Evolutionary conservation across 2,113 vertebrate species (phyloP).

Genomic region (Gnathochromis pfefferi): DNA sequence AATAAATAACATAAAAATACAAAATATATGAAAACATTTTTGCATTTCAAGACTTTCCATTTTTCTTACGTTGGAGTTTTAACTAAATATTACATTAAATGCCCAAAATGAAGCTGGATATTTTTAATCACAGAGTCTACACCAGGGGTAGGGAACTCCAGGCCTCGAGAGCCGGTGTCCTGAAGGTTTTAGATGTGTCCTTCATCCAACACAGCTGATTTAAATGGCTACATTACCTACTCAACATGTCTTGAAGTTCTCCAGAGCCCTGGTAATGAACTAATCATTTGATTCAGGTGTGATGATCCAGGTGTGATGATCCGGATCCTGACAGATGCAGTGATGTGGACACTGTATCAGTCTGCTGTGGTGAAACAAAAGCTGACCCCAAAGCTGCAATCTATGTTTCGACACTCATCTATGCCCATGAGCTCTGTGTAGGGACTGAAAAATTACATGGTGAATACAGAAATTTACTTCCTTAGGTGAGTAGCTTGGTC

Average conservation of each 20-base stretch:
- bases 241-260: background rate
- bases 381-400: background rate
- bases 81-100: background rate
- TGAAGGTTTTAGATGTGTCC: background rate
- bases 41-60: background rate
- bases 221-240: background rate
- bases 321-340: background rate
- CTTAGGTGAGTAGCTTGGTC: background rate
- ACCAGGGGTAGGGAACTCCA: background rate
- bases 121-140: background rate
- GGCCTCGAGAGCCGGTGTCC: accelerated
- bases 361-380: background rate
- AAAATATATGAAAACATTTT: background rate
- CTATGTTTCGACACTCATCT: background rate
- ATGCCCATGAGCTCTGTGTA: background rate
- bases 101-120: background rate
- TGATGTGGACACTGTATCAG: background rate
- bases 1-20: background rate
- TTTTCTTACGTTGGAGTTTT: background rate
- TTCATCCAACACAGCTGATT: background rate
- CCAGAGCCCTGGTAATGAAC: background rate
- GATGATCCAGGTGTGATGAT: background rate
- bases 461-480: background rate
- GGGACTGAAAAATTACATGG: background rate
- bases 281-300: background rate